Base-by-base conservation (phyloP, 92 coral and sea anemone species). In the Porites evermanni region DNA sequence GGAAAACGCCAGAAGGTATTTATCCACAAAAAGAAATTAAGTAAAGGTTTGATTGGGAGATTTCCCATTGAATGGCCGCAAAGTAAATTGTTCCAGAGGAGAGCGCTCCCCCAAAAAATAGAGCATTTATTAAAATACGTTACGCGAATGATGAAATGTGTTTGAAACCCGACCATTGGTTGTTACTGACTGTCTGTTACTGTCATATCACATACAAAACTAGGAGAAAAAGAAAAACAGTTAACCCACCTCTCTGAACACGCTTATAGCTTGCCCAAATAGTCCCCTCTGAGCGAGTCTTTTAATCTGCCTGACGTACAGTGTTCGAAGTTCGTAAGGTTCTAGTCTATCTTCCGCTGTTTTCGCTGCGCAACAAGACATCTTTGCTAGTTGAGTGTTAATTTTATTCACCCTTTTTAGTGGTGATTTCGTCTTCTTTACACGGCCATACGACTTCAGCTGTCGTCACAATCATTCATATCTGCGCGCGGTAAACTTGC, bases 191-290 rank as follows among this genome's bases (percentile, higher is more conserved):
- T 14, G 3, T 11, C 13, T 56, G 3, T 56, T 56, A 10, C 61
- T 56, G 4, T 56, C 61, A 12, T 56, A 14, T 14, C 12, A 8
- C 12, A 14, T 56, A 2, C 32, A 29, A 29, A 29, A 29, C 32
- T 29, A 29, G 32, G 32, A 29, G 32, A 29, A 21, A 21, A 1
- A 10, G 2, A 67, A 67, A 23, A 67, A 21, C 12, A 19, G 6
- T 21, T 67, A 83, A 24, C 87, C 1, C 23, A 83, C 87, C 87
- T 83, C 80, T 23, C 38, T 74, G 52, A 74, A 83, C 4, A 74
- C 87, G 16, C 60, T 47, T 20, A 83, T 13, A 19, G 87, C 87
- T 83, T 83, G 63, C 64, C 80, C 87, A 83, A 83, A 83, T 63
- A 74, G 20, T 61, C 87, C 87, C 47, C 17, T 73, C 29, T 74